Conservation (phyloP, 1,140 invertebrate species). For the Tetranychus urticae region DNA sequence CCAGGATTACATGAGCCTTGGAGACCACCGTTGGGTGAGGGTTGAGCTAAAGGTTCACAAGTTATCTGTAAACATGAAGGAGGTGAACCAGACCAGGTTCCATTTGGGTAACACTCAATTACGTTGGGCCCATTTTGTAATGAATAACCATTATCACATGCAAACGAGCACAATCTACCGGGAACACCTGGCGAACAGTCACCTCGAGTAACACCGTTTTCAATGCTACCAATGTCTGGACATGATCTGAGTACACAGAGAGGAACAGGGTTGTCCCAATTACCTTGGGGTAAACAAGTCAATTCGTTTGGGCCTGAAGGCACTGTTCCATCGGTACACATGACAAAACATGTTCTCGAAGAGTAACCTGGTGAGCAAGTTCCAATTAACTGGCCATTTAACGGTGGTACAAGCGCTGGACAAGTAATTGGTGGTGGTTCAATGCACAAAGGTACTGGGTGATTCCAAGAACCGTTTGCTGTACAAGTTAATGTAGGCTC, state of each 20-base stretch:
- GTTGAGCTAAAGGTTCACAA: background rate
- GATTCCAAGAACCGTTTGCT: constrained; percentile 2
- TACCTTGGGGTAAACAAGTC: background rate
- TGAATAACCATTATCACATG: constrained; percentile 7
- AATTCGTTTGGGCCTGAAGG: background rate
- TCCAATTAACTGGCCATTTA: background rate
- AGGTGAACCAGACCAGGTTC: background rate
- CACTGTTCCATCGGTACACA: background rate
- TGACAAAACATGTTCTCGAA: background rate
- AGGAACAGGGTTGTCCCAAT: background rate
- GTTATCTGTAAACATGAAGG: background rate
- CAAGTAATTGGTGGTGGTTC: background rate
- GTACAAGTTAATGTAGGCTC: background rate
- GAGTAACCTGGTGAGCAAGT: background rate
- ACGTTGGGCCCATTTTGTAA: background rate
- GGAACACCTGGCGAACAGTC: background rate
- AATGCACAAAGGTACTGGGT: background rate
- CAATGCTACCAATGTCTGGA: background rate
- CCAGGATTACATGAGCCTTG: constrained; percentile 9
- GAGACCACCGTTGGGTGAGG: constrained; percentile 3
- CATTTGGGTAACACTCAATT: background rate
- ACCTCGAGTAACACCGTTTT: constrained; percentile 1
- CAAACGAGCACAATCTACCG: constrained; percentile 5
- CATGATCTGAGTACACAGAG: background rate
- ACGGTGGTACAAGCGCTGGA: background rate